A percentile compares a stretch with the other conserved stretches of the same genome.
These are phyloP conservation scores for Caenorhabditis macrosperma DNA, from an alignment of 2,888 invertebrate genomes.

Conservation along the genomic window DNA sequence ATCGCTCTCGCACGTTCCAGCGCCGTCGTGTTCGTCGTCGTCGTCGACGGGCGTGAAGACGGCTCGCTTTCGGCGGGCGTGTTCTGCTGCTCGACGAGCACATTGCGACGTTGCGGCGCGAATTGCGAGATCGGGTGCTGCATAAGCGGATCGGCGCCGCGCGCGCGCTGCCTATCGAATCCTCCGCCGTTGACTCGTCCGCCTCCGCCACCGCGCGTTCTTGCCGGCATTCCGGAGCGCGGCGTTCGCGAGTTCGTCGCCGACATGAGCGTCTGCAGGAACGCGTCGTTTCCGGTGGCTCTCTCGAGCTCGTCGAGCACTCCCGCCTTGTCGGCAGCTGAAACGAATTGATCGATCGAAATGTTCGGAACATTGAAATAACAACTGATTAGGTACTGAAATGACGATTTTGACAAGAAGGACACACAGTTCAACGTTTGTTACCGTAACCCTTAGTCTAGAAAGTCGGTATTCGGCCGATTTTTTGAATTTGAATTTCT, in stretches of 20 bases:
- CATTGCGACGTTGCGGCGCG: slow-evolving; percentile 3
- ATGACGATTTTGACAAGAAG: no score
- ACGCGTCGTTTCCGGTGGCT: slow-evolving; percentile 59
- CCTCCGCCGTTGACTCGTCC: slow-evolving; percentile 11
- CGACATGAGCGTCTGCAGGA: slow-evolving; percentile 61
- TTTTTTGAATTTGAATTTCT: no score
- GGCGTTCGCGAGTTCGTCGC: slow-evolving; percentile 61
- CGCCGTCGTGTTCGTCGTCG: no score
- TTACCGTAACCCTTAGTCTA: no score
- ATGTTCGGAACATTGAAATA: no score
- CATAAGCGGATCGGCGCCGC: slow-evolving; percentile 2
- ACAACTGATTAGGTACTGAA: no score
- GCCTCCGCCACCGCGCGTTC: slow-evolving; percentile 48
- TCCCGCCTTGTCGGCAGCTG: slow-evolving; percentile 64
- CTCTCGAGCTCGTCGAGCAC: slow-evolving; percentile 73
- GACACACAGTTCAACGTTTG: no score
- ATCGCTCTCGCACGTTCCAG: slow-evolving; percentile 43
- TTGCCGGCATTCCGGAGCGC: slow-evolving; percentile 25
- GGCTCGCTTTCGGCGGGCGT: slow-evolving; percentile 1
- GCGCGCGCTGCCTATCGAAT: slow-evolving; percentile 60
- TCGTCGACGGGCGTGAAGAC: no score
- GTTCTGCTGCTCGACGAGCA: slow-evolving; percentile 18
- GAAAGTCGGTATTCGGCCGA: no score
- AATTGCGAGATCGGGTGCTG: slow-evolving; percentile 2
- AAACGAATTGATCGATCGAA: no score